These are phyloP conservation scores for Ophion obscuratus DNA, from an alignment of 2,888 invertebrate genomes.

Conservation along the genomic window DNA sequence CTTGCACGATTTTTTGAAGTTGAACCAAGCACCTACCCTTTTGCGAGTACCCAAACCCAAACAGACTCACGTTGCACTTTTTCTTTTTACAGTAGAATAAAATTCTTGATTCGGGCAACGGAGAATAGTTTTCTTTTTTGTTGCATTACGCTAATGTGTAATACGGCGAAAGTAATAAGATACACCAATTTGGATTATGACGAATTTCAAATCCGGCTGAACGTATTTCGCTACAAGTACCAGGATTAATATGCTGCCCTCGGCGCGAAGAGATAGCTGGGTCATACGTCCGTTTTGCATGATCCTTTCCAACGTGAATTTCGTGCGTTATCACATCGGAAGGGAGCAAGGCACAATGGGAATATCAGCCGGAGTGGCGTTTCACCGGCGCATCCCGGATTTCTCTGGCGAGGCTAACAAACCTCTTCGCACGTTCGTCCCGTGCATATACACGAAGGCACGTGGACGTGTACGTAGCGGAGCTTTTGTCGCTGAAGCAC, in stretches of 20 bases:
- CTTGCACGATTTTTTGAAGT: too few relatives aligned
- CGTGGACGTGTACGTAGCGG: background rate
- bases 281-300: constrained; percentile 45
- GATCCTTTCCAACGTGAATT: constrained; percentile 52
- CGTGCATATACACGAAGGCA: background rate
- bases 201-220: constrained; percentile 33
- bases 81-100: too few relatives aligned
- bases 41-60: too few relatives aligned
- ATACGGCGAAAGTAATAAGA: too few relatives aligned
- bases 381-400: constrained; percentile 30
- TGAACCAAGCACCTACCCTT: too few relatives aligned
- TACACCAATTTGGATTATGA: constrained; percentile 32
- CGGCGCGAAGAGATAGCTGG: constrained; percentile 56
- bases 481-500: constrained; percentile 5
- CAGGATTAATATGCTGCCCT: constrained; percentile 59
- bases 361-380: constrained; percentile 17
- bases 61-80: too few relatives aligned
- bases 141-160: too few relatives aligned
- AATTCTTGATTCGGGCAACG: too few relatives aligned
- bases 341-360: constrained; percentile 41
- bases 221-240: constrained; percentile 39
- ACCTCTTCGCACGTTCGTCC: background rate
- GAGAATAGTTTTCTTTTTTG: too few relatives aligned
- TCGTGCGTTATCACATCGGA: constrained; percentile 44
- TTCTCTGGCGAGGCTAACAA: constrained; percentile 18